Evolutionary conservation across 2,113 vertebrate genomes (phyloP), one percentile per base, ranked within the genome.

Genomic region (Pterocles gutturalis): DNA sequence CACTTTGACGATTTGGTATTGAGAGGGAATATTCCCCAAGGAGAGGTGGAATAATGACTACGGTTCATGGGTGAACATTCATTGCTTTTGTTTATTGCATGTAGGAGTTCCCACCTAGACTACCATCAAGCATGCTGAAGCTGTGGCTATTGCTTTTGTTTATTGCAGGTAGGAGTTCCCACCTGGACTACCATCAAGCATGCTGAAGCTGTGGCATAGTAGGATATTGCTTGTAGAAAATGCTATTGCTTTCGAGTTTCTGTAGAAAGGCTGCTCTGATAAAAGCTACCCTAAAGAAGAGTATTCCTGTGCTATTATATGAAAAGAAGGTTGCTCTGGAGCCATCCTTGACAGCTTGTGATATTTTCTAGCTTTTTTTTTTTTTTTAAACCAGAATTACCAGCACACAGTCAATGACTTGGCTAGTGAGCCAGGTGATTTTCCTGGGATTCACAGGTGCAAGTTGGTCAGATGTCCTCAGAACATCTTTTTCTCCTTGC

Each of bases 41-140:
- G 57, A 84, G 73, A 89, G 49, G n/a, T 82, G 75, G 87, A 93
- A 87, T 90, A 61, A 94, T 90, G 87, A 71, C 89, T 92, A 2
- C 24, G 58, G 61, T 87, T 96, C 90, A 85, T 34, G 78, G 82
- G 84, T 91, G 92, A 87, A 84, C 87, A 65, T 90, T 88, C 90
- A 80, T 80, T 95, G 95, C 82, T 61, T 85, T 88, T 80, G 31
- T 94, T 87, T 94, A 90, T 69, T 88, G 82, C 58, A 85, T 66
- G 84, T 80, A 34, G 93, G 78, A 93, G 66, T 69, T 90, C 49
- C 61, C 0, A 0, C 90, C 91, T 33, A 93, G 54, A 5, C 70
- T 69, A 43, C 70, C 58, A 43, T 93, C 65, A 46, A 77, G 78
- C 49, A 18, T 29, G 7, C 89, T 86, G 84, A 77, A 76, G 61